phyloP scores from a whole-genome alignment of 1,140 invertebrate genomes.

The Eriosoma lanigerum region DNA sequence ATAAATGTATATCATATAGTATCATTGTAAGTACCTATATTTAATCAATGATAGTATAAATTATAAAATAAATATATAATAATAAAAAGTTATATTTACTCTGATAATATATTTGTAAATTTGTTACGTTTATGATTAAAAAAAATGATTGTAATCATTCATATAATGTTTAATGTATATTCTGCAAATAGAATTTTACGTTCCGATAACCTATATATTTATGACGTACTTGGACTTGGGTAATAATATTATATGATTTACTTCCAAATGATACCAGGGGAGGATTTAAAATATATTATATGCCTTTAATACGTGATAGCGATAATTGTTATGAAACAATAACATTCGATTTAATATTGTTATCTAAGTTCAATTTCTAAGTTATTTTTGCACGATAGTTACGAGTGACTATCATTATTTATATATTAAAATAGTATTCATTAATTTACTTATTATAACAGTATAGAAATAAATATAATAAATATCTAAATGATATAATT shows the following conservation, averaged over 20 bases:
- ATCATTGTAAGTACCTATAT: no score
- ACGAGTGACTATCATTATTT: neutral
- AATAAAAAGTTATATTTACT: neutral
- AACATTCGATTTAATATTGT: neutral
- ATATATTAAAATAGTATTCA: neutral
- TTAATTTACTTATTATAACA: no score
- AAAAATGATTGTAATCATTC: no score
- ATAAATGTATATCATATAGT: no score
- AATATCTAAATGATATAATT: no score
- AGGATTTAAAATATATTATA: neutral
- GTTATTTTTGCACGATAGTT: neutral
- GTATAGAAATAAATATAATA: no score
- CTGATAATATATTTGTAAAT: neutral
- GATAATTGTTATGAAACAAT: neutral
- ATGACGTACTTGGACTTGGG: neutral
- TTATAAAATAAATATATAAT: no score
- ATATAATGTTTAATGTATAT: neutral
- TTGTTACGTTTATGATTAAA: neutral
- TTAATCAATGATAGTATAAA: no score
- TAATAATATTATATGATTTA: no score
- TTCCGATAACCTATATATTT: slow-evolving; percentile 24
- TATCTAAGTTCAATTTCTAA: neutral
- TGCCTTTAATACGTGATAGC: neutral
- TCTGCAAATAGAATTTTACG: neutral
- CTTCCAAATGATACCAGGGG: neutral